phyloP scores from a whole-genome alignment of 2,797 vertebrate genomes.

The Gouania willdenowi region DNA sequence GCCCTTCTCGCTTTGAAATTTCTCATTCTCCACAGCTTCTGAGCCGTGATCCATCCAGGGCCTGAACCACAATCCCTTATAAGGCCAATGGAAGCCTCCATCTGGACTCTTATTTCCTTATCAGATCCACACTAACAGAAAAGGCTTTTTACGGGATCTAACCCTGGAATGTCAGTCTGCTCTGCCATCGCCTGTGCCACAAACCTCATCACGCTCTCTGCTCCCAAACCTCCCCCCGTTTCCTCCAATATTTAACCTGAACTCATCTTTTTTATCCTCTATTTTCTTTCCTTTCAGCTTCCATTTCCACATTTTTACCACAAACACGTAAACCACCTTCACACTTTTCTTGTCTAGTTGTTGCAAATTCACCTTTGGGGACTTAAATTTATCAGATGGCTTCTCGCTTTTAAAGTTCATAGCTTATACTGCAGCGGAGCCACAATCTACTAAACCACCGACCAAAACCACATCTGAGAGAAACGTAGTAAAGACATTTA shows the following conservation, averaged over 20 bases:
- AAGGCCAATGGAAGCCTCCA: constrained; percentile 64
- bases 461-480: constrained; percentile 51
- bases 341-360: constrained; percentile 1
- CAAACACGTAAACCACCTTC: neutral
- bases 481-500: constrained; percentile 21
- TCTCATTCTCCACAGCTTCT: constrained; percentile 50
- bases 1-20: neutral
- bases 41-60: constrained; percentile 52
- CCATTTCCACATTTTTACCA: constrained; percentile 2
- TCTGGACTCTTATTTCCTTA: constrained; percentile 69
- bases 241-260: too few species aligned
- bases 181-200: constrained; percentile 17
- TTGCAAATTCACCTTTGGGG: constrained; percentile 10
- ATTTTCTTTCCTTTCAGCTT: neutral
- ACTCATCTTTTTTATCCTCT: constrained; percentile 1
- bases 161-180: constrained; percentile 56
- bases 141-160: constrained; percentile 66
- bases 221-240: constrained; percentile 27
- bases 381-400: constrained; percentile 9
- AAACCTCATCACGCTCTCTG: constrained; percentile 14
- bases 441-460: constrained; percentile 49
- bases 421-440: constrained; percentile 24
- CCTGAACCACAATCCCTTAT: constrained; percentile 66
- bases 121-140: constrained; percentile 64
- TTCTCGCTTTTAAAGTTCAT: constrained; percentile 30